These are phyloP conservation scores for Cephus rjabovi DNA, from an alignment of 2,888 invertebrate genomes.

Conservation along the genomic window DNA sequence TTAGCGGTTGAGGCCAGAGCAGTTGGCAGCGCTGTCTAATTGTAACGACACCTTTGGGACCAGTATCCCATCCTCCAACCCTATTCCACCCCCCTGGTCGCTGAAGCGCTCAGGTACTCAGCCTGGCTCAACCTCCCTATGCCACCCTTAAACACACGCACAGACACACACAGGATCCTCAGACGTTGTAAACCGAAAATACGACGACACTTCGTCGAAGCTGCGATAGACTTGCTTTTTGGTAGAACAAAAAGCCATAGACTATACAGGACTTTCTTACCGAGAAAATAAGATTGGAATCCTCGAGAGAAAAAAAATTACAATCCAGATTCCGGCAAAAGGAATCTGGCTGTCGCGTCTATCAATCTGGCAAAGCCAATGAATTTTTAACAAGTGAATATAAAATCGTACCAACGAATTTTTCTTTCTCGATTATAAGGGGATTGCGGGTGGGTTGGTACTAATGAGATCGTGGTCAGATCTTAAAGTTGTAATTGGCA, in stretches of 20 bases:
- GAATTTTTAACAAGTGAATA: not conserved
- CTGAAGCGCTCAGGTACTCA: conserved; percentile 48
- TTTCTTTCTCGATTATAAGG: not conserved
- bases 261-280: conserved; percentile 28
- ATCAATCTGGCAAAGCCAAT: not conserved
- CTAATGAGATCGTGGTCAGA: not conserved
- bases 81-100: conserved; percentile 40
- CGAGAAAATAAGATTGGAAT: conserved; percentile 8
- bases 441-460: not conserved
- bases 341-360: not conserved
- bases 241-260: not conserved
- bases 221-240: conserved; percentile 15
- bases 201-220: conserved; percentile 53
- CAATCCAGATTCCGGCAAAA: not conserved
- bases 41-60: conserved; percentile 65
- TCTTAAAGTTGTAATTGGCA: conserved; percentile 35
- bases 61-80: conserved; percentile 35
- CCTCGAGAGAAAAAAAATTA: not conserved
- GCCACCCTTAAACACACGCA: conserved; percentile 21
- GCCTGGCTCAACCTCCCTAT: conserved; percentile 14
- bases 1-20: conserved; percentile 59
- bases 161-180: conserved; percentile 10
- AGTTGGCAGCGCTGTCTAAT: conserved; percentile 64
- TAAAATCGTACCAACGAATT: not conserved
- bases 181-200: conserved; percentile 58